Evolutionary conservation across 2,113 vertebrate species (phyloP).

Genomic region (Theristicus caerulescens): DNA sequence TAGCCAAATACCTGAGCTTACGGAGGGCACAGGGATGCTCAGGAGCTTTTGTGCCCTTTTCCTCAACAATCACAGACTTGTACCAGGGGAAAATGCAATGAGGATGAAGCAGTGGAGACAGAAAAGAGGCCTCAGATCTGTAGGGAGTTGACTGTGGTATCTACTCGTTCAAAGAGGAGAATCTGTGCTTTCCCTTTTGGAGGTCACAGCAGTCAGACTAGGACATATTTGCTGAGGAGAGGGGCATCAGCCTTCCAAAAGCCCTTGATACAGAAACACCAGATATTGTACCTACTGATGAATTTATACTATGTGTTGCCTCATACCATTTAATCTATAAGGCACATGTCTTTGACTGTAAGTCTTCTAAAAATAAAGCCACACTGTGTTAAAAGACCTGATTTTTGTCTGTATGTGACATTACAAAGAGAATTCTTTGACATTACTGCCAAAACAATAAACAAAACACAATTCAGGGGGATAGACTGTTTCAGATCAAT

Average conservation of each 20-base stretch:
- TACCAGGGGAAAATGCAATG: background rate
- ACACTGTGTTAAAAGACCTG: background rate
- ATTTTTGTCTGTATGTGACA: background rate
- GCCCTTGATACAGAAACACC: background rate
- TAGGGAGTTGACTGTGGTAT: background rate
- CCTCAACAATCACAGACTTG: background rate
- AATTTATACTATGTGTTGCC: background rate
- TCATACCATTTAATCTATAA: background rate
- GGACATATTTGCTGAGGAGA: background rate
- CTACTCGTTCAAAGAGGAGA: background rate
- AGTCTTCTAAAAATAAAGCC: background rate
- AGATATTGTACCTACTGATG: background rate
- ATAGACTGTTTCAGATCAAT: background rate
- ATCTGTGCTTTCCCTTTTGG: rapidly evolving
- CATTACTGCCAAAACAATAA: conserved; percentile 31
- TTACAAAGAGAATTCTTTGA: conserved; percentile 22
- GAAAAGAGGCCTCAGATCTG: background rate
- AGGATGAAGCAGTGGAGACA: background rate
- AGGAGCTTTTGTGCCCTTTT: background rate
- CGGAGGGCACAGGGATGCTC: background rate
- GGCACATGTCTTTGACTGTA: background rate
- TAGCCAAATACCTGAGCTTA: background rate
- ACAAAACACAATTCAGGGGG: background rate
- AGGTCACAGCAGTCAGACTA: background rate
- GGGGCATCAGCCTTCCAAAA: background rate